These are phyloP conservation scores for Syrphus vitripennis DNA, from an alignment of 2,888 invertebrate species.

Conservation along the genomic window DNA sequence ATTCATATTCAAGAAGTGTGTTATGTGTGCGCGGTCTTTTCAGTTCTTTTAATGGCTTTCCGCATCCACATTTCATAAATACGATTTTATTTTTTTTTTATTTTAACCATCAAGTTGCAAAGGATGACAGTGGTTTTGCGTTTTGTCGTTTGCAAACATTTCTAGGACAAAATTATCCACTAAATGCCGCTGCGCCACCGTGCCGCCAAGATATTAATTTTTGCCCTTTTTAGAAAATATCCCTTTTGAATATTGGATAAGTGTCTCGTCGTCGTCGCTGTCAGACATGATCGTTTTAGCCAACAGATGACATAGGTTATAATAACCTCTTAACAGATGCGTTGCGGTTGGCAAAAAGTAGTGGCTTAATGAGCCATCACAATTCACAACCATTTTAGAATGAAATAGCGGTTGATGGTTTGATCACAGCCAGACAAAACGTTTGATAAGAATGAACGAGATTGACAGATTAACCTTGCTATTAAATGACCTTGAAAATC, in stretches of 20 bases:
- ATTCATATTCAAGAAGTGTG: slow-evolving; percentile 67
- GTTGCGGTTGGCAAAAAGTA: neutral
- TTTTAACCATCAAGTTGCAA: neutral
- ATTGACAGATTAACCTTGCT: neutral
- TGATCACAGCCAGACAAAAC: slow-evolving; percentile 35
- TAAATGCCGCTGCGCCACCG: no score
- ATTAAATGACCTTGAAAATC: neutral
- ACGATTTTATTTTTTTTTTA: neutral
- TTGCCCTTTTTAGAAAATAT: slow-evolving; percentile 34
- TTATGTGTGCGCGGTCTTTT: slow-evolving; percentile 38
- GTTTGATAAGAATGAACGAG: slow-evolving; percentile 25
- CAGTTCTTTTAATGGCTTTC: slow-evolving; percentile 54
- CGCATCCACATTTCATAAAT: slow-evolving; percentile 60
- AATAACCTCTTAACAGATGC: neutral
- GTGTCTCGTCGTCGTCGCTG: neutral
- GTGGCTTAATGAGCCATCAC: neutral
- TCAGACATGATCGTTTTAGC: slow-evolving; percentile 7
- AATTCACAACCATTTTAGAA: neutral
- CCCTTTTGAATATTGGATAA: slow-evolving; percentile 38
- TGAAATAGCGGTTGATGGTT: neutral
- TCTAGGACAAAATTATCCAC: slow-evolving; percentile 15
- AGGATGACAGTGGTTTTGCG: slow-evolving; percentile 34
- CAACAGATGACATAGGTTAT: slow-evolving; percentile 51
- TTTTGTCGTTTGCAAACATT: neutral
- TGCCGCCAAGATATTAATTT: slow-evolving; percentile 29